Evolutionary conservation across 2,797 vertebrate genomes (phyloP).

Genomic region (Diceros bicornis): DNA sequence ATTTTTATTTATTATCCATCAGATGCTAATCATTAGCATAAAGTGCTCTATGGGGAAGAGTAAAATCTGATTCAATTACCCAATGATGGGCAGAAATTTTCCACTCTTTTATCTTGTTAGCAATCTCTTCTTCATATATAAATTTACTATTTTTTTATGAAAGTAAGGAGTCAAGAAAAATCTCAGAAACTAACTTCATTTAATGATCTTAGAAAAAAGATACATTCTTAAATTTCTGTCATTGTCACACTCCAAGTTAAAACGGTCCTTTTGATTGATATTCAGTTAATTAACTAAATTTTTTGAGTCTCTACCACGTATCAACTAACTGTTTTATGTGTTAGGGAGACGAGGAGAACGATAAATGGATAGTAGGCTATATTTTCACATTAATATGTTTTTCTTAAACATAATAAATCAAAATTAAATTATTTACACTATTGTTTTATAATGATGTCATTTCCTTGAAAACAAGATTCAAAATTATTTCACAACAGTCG

Average conservation of each 20-base stretch:
- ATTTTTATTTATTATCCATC: background rate
- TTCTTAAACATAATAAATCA: background rate
- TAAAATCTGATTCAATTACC: constrained; percentile 37
- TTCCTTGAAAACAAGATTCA: background rate
- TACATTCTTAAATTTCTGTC: background rate
- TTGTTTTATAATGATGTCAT: background rate
- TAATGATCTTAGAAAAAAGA: background rate
- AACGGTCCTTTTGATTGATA: background rate
- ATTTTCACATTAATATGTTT: background rate
- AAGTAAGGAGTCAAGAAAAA: background rate
- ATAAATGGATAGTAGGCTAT: background rate
- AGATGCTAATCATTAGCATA: constrained; percentile 37
- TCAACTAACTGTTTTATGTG: background rate
- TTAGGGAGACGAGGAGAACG: background rate
- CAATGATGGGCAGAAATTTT: background rate
- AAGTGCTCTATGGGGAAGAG: background rate
- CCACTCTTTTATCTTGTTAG: background rate
- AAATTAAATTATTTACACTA: background rate
- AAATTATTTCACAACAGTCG: background rate
- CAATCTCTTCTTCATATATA: background rate
- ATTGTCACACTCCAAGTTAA: background rate
- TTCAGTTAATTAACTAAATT: background rate
- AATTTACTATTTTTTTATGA: background rate
- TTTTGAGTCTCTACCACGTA: background rate
- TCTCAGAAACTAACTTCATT: constrained; percentile 12